phyloP scores from a whole-genome alignment of 1,140 invertebrate genomes.

The Cotesia chilonis region DNA sequence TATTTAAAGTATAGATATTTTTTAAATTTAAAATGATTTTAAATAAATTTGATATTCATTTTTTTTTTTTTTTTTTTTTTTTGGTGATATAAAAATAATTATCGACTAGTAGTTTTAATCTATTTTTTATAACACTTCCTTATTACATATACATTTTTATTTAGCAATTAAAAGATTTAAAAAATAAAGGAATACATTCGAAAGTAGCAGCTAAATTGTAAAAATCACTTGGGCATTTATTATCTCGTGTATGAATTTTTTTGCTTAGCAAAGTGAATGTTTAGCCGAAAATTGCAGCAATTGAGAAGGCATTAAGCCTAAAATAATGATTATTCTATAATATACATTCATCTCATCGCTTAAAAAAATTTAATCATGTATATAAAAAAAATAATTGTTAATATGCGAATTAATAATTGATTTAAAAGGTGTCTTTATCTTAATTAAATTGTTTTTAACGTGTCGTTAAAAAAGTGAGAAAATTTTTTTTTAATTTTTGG shows the following conservation, averaged over 20 bases:
- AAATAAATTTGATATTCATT: too few relatives aligned
- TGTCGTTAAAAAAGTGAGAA: background rate
- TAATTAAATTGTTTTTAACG: too few relatives aligned
- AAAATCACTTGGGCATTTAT: conserved; percentile 10
- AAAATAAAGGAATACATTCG: conserved; percentile 17
- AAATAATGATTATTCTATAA: background rate
- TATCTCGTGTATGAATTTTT: background rate
- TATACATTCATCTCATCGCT: too few relatives aligned
- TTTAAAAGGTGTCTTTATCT: too few relatives aligned
- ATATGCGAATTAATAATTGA: too few relatives aligned
- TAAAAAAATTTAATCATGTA: too few relatives aligned
- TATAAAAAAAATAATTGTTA: too few relatives aligned
- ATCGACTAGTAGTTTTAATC: background rate
- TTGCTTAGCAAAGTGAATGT: conserved; percentile 44
- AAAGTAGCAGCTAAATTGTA: conserved; percentile 22
- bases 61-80: too few relatives aligned
- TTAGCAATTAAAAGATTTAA: background rate
- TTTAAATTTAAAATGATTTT: too few relatives aligned
- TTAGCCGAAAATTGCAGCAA: conserved; percentile 44
- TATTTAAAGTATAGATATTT: too few relatives aligned
- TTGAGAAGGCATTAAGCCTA: conserved; percentile 26
- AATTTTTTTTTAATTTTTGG: background rate
- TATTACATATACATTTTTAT: background rate
- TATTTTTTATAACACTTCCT: background rate
- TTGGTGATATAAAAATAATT: too few relatives aligned